Percentiles rank a stretch among this genome's conserved stretches.
phyloP scores from a whole-genome alignment of 64 coral and sea anemone species.

The Actinia tenebrosa region DNA sequence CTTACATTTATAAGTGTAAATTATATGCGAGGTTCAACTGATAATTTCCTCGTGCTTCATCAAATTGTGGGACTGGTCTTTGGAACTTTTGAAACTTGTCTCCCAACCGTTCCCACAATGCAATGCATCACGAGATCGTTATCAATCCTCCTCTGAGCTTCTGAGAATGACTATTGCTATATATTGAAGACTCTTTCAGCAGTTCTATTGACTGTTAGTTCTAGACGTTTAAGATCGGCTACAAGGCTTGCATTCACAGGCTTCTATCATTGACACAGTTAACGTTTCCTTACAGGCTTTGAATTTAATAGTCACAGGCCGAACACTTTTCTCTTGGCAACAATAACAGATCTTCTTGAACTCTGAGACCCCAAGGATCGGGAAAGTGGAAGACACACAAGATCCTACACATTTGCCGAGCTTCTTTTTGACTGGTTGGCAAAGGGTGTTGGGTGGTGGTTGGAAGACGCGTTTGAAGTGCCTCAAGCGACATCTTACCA shows the following conservation, averaged over 20 bases:
- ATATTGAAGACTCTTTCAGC: too few species aligned
- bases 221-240: not conserved
- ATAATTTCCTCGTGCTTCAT: too few species aligned
- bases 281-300: slow-evolving; percentile 9
- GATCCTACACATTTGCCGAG: slow-evolving; percentile 16
- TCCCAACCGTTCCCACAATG: too few species aligned
- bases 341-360: slow-evolving; percentile 27
- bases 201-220: too few species aligned
- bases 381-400: not conserved
- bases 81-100: too few species aligned
- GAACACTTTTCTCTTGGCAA: not conserved
- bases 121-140: too few species aligned
- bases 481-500: not conserved
- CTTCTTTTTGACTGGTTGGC: not conserved
- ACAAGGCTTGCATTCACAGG: not conserved
- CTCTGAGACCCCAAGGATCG: not conserved
- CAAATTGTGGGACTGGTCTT: too few species aligned
- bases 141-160: too few species aligned
- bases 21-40: too few species aligned
- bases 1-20: too few species aligned
- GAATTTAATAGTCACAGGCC: not conserved
- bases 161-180: too few species aligned
- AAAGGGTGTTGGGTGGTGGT: not conserved
- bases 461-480: not conserved
- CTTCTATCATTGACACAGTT: not conserved